Conservation (phyloP, 2,888 invertebrate genomes). For the Heliconius cydno region DNA sequence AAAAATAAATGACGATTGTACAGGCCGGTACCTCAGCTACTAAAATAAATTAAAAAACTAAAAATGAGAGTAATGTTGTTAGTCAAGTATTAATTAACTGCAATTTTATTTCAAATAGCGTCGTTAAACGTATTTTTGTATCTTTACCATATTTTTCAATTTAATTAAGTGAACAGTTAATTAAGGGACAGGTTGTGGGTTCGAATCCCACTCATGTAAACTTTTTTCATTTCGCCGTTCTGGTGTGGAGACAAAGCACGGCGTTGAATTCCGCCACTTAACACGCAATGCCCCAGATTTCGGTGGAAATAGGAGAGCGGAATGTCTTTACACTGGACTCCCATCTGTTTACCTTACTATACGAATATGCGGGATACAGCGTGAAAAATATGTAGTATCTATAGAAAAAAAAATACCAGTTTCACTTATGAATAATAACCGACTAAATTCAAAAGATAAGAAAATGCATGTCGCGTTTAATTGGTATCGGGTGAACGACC, state of each 20-base stretch:
- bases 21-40: neutral
- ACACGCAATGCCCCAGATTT: too few species aligned
- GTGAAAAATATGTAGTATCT: neutral
- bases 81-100: neutral
- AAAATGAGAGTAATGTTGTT: neutral
- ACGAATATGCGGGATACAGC: too few species aligned
- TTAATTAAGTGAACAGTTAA: neutral
- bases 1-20: neutral
- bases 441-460: neutral
- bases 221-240: too few species aligned
- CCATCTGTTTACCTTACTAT: too few species aligned
- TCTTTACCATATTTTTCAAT: neutral
- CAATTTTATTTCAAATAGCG: neutral
- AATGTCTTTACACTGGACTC: too few species aligned
- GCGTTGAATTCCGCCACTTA: too few species aligned
- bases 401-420: neutral
- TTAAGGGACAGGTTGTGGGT: too few species aligned
- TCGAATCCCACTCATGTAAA: too few species aligned
- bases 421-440: neutral
- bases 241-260: too few species aligned
- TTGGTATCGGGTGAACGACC: slow-evolving; percentile 37
- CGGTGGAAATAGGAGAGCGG: too few species aligned
- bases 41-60: neutral
- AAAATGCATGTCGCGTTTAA: neutral
- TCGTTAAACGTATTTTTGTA: neutral